Base-by-base conservation (phyloP, 2,797 vertebrate genomes). In the Karalla daura region DNA sequence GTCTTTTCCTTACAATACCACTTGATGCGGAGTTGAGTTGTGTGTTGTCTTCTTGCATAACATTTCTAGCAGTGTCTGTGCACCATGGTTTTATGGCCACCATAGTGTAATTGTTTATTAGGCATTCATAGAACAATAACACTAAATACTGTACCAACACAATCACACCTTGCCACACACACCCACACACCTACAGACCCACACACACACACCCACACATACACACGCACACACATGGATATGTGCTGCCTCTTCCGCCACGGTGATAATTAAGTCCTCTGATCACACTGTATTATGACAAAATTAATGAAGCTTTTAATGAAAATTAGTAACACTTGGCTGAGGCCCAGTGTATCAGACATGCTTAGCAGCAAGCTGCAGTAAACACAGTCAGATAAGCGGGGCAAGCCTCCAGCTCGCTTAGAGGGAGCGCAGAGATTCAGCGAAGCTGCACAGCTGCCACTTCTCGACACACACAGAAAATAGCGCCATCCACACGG, bases 251-350 rank as follows among this genome's bases (percentile, higher is more conserved):
- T 75, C 76, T 63, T 83, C 71, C 70, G 75, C 81, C 75, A 68
- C 41, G 55, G 80, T 54, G 52, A 78, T 88, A 86, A 93, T 92
- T 85, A 89, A 89, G 84, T 52, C 67, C 74, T 84, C 79, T 86
- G 80, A 90, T 89, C 80, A 72, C 76, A 64, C 83, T 68, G 76
- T 89, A 88, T 92, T 90, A 89, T 91, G 86, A 90, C 89, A 90
- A 88, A 90, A 88, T 90, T 90, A 93, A 93, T 92, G 90, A 91
- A 90, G 91, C 91, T 87, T 90, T 89, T 89, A 93, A 92, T 92
- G 86, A 84, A 92, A 91, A 93, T 93, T 88, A 93, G 88, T 81
- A 80, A 80, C 90, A 86, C 84, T 86, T 83, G 87, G 86, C 84
- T 85, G 81, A 66, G 67, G 72, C 72, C 53, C 64, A 69, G 24